A percentile compares a stretch with the other conserved stretches of the same genome.
phyloP scores from a whole-genome alignment of 2,113 vertebrate species.

The Talpa occidentalis region DNA sequence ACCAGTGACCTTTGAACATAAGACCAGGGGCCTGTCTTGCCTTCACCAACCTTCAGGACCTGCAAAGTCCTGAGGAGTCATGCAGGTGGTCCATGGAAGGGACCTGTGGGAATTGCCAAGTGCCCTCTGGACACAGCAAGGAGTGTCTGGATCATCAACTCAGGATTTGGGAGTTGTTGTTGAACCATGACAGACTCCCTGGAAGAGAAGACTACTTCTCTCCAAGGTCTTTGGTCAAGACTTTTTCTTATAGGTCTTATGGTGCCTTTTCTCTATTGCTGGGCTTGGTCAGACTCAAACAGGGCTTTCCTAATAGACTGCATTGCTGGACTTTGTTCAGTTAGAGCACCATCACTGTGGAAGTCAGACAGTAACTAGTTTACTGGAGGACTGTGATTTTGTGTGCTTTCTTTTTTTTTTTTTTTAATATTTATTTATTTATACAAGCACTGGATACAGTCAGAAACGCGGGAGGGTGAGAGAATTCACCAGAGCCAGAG shows the following conservation, averaged over 20 bases:
- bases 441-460: too few species aligned
- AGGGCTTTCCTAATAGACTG: background rate
- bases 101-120: background rate
- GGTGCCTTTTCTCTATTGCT: background rate
- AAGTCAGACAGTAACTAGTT: background rate
- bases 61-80: background rate
- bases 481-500: too few species aligned
- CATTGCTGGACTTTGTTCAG: background rate
- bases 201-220: background rate
- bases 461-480: too few species aligned
- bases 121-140: background rate
- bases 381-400: background rate
- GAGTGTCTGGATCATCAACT: background rate
- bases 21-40: background rate
- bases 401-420: background rate
- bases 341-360: background rate
- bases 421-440: too few species aligned
- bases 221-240: background rate
- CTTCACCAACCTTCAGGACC: background rate
- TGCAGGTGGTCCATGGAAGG: background rate
- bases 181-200: background rate
- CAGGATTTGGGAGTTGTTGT: background rate
- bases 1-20: background rate
- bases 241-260: background rate
- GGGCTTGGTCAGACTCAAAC: background rate